Percentiles rank a stretch among this genome's conserved stretches.
Evolutionary conservation across 1,140 invertebrate species (phyloP).

Genomic region (Colletes latitarsis): DNA sequence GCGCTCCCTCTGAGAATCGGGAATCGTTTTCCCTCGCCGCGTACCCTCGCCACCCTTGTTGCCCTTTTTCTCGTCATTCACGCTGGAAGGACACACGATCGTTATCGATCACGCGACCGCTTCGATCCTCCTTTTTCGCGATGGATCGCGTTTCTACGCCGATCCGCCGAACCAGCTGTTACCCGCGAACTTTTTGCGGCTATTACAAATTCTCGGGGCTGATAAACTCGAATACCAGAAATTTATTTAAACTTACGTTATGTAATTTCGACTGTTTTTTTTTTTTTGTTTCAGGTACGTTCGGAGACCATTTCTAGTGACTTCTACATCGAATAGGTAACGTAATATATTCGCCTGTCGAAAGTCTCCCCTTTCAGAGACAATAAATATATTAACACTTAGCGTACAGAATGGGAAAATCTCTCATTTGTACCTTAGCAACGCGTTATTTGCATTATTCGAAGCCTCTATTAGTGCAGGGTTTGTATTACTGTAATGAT

Average conservation of each 20-base stretch:
- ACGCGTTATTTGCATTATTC: too few relatives aligned
- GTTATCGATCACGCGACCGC: slow-evolving; percentile 8
- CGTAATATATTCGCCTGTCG: background rate
- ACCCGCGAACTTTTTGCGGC: background rate
- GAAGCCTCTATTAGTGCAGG: too few relatives aligned
- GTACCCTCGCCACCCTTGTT: background rate
- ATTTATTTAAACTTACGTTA: background rate
- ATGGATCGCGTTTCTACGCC: slow-evolving; percentile 8
- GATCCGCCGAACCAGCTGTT: slow-evolving; percentile 32
- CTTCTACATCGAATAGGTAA: background rate
- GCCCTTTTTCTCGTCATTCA: background rate
- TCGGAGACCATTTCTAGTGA: background rate
- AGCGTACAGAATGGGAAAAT: too few relatives aligned
- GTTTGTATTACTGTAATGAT: too few relatives aligned
- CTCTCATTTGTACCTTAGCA: too few relatives aligned
- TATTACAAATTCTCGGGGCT: background rate
- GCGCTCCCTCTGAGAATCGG: slow-evolving; percentile 9
- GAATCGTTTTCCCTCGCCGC: slow-evolving; percentile 8
- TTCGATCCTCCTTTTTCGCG: background rate
- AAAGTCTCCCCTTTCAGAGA: too few relatives aligned
- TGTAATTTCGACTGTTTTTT: background rate
- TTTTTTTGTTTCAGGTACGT: slow-evolving; percentile 53
- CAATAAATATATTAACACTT: too few relatives aligned
- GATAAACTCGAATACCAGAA: background rate
- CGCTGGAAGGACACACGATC: background rate